A percentile compares a stretch with the other conserved stretches of the same genome.
These are phyloP conservation scores for Sylvilagus floridanus DNA, from an alignment of 2,797 vertebrate species.

Conservation along the genomic window DNA sequence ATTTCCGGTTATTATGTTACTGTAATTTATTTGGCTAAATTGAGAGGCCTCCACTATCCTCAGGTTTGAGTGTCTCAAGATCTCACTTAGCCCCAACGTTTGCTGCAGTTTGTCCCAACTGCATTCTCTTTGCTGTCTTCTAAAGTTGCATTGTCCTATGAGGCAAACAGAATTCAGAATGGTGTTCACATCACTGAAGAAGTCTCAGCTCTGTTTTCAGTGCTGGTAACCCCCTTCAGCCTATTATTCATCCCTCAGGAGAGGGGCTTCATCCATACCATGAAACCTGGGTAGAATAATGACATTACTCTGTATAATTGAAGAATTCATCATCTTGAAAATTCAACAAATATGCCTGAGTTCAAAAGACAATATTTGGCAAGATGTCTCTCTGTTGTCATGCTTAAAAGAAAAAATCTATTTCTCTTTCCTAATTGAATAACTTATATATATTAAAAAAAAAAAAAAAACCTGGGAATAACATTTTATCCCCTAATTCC, in stretches of 20 bases:
- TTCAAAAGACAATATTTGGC: not conserved
- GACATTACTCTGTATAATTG: not conserved
- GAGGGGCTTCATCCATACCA: not conserved
- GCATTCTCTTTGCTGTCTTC: not conserved
- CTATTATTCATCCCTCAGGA: not conserved
- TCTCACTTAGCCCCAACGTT: not conserved
- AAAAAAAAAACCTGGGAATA: not conserved
- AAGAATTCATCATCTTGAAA: conserved; percentile 22
- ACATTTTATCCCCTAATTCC: not conserved
- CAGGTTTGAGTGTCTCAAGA: not conserved
- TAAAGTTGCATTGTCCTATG: not conserved
- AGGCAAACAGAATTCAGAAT: not conserved
- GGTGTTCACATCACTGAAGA: not conserved
- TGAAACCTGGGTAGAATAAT: not conserved
- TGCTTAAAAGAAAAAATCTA: not conserved
- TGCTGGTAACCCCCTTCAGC: not conserved
- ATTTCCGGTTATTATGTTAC: conserved; percentile 69
- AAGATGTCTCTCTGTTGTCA: not conserved
- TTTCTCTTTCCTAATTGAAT: conserved; percentile 1
- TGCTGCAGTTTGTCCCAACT: not conserved
- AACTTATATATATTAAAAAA: not conserved
- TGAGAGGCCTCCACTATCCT: conserved; percentile 8
- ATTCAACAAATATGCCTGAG: not conserved
- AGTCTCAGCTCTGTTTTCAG: not conserved
- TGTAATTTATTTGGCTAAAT: conserved; percentile 82